Conservation (phyloP, 2,113 vertebrate species). For the Phaethon lepturus region DNA sequence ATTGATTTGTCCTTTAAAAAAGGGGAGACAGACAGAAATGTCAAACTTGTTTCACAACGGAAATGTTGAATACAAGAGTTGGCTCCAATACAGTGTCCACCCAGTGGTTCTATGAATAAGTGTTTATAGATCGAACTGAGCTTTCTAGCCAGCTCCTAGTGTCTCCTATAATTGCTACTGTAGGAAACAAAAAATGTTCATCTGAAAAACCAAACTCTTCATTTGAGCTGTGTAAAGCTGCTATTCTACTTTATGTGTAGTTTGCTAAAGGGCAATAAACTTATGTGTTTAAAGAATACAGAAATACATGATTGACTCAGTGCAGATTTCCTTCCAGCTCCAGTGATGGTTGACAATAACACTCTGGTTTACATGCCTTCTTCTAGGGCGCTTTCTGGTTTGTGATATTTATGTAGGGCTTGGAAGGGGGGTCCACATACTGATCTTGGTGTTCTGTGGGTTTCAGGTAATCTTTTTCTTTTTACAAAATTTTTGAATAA, state of each 20-base stretch:
- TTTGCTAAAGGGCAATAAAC: constrained; percentile 66
- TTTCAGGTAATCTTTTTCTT: background rate
- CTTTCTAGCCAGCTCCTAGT: constrained; percentile 79
- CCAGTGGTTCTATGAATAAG: constrained; percentile 76
- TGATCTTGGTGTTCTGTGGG: background rate
- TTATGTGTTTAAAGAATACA: constrained; percentile 14
- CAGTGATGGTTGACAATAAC: background rate
- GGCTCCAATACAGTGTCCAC: constrained; percentile 66
- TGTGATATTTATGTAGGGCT: background rate
- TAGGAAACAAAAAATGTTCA: constrained; percentile 81
- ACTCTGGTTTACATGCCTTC: background rate
- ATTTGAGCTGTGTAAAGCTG: constrained; percentile 61
- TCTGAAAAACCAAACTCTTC: constrained; percentile 68
- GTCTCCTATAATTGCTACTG: constrained; percentile 85
- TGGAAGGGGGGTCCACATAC: background rate
- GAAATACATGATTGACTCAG: background rate
- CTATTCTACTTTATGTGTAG: constrained; percentile 62
- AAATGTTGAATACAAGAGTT: constrained; percentile 64
- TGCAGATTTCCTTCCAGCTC: background rate
- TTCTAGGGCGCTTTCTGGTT: background rate
- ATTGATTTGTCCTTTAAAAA: constrained; percentile 63
- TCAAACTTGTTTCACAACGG: constrained; percentile 70
- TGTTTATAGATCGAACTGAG: constrained; percentile 78
- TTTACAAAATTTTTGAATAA: no score
- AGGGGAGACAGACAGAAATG: constrained; percentile 35